Evolutionary conservation across 92 coral and sea anemone species (phyloP).

Genomic region (Montipora capitata): DNA sequence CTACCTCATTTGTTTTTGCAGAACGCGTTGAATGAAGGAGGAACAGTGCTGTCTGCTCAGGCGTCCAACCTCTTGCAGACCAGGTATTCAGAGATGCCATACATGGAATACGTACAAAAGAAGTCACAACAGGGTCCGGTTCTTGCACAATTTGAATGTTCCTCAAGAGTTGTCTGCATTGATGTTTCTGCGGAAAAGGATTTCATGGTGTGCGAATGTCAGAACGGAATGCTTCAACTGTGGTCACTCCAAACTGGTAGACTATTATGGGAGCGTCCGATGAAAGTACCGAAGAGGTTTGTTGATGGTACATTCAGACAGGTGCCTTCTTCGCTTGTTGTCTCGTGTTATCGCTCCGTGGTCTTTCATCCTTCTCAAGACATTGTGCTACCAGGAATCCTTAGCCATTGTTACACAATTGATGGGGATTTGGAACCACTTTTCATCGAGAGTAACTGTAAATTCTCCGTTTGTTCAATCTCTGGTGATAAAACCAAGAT

Average conservation of each 20-base stretch:
- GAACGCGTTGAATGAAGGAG: constrained; percentile 25
- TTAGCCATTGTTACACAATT: constrained; percentile 21
- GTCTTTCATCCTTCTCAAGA: constrained; percentile 40
- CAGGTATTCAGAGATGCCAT: constrained; percentile 25
- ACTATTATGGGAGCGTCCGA: constrained; percentile 9
- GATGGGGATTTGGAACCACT: constrained; percentile 27
- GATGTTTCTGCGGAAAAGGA: constrained; percentile 24
- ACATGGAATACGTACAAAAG: constrained; percentile 4
- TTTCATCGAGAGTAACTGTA: constrained; percentile 12
- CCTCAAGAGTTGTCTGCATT: background rate
- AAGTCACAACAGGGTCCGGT: background rate
- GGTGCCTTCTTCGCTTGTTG: background rate
- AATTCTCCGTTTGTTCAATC: constrained; percentile 33
- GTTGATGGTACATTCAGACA: background rate
- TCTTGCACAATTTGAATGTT: background rate
- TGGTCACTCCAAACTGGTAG: constrained; percentile 34
- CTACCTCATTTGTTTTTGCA: background rate
- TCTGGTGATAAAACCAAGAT: constrained; percentile 26
- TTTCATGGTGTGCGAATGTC: constrained; percentile 26
- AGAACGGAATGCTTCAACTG: background rate
- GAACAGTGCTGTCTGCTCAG: background rate
- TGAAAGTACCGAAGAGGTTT: background rate
- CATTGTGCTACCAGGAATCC: constrained; percentile 42
- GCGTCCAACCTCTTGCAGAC: constrained; percentile 10
- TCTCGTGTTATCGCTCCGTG: background rate